Conservation (phyloP, 2,113 vertebrate genomes). For the Hyperopisus bebe region DNA sequence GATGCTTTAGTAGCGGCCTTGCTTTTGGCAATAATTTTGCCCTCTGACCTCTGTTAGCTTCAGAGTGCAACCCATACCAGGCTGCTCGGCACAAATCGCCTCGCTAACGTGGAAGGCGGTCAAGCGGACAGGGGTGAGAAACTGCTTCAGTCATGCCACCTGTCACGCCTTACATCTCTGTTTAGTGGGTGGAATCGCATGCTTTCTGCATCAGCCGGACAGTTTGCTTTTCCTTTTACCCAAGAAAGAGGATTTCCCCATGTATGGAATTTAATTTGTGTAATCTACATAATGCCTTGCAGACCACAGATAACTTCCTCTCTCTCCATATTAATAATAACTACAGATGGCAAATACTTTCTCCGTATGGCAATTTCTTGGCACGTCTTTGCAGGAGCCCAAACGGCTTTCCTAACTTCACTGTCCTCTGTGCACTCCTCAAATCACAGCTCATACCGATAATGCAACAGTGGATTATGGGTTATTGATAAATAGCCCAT, state of each 20-base stretch:
- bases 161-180: background rate
- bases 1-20: background rate
- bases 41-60: background rate
- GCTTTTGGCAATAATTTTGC: background rate
- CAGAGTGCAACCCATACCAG: background rate
- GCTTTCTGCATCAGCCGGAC: background rate
- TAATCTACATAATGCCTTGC: slow-evolving; percentile 22
- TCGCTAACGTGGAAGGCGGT: background rate
- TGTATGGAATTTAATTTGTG: slow-evolving; percentile 13
- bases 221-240: background rate
- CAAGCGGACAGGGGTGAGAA: background rate
- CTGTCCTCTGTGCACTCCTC: background rate
- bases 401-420: background rate
- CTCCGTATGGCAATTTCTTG: background rate
- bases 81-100: background rate
- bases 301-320: slow-evolving; percentile 4
- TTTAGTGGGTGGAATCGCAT: background rate
- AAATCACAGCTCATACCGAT: background rate
- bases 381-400: background rate
- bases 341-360: slow-evolving; percentile 11
- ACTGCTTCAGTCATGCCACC: background rate
- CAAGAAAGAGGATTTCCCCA: slow-evolving; percentile 8
- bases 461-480: background rate
- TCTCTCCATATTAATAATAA: slow-evolving; percentile 17
- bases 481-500: background rate